Percentiles rank a stretch among this genome's conserved stretches.
Conservation (phyloP, 2,113 vertebrate genomes). For the Lagenorhynchus albirostris region DNA sequence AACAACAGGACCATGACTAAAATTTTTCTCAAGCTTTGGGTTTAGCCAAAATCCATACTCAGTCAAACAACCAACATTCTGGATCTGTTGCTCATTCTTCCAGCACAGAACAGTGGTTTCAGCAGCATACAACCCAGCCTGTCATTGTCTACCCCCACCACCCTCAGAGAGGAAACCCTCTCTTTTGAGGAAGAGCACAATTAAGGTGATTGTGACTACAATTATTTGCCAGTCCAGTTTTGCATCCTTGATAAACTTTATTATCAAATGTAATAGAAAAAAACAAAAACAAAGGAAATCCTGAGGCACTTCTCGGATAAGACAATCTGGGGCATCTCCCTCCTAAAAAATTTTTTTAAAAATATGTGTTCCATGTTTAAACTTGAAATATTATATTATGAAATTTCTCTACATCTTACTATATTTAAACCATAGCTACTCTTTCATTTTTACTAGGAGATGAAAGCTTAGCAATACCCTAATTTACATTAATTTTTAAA, state of each 20-base stretch:
- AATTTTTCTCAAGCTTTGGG: slow-evolving; percentile 34
- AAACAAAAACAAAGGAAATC: slow-evolving; percentile 15
- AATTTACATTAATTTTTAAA: background rate
- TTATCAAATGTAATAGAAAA: background rate
- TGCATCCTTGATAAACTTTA: background rate
- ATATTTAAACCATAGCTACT: background rate
- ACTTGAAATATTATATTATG: background rate
- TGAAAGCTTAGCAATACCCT: background rate
- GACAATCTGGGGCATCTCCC: background rate
- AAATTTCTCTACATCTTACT: background rate
- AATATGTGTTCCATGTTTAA: background rate
- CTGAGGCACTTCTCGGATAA: background rate
- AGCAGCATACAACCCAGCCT: background rate
- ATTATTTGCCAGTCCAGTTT: background rate
- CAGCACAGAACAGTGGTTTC: background rate
- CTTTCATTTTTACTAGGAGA: background rate
- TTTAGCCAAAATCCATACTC: background rate
- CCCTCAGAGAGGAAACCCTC: background rate
- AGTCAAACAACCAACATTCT: slow-evolving; percentile 33
- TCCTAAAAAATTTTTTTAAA: background rate
- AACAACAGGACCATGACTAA: background rate
- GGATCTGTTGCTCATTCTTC: slow-evolving; percentile 38
- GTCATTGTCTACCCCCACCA: background rate
- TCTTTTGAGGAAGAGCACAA: background rate
- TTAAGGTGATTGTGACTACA: background rate